Percentiles rank a stretch among this genome's conserved stretches.
phyloP scores from a whole-genome alignment of 2,113 vertebrate genomes.

The Leptobrachium leishanense region DNA sequence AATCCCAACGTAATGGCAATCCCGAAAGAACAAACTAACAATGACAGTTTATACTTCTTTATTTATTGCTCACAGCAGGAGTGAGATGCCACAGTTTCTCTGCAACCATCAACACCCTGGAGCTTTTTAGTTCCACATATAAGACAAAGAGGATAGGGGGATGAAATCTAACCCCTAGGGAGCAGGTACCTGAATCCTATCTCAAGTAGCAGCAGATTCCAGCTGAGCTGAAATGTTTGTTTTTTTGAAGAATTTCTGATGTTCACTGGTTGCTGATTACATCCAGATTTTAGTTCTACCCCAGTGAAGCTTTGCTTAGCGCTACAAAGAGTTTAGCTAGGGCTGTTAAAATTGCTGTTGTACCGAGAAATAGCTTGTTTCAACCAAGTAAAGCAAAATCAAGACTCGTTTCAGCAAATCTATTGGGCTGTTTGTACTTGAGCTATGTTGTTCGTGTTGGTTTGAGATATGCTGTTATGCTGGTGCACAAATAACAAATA shows the following conservation, averaged over 20 bases:
- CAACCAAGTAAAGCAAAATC: constrained; percentile 58
- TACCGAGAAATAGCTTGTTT: constrained; percentile 61
- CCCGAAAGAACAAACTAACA: constrained; percentile 72
- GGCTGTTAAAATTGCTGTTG: constrained; percentile 80
- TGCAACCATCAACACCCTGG: constrained; percentile 86
- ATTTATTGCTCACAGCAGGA: constrained; percentile 96
- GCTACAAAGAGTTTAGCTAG: constrained; percentile 78
- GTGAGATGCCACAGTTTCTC: constrained; percentile 80
- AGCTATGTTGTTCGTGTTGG: too few species aligned
- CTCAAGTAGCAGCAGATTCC: constrained; percentile 86
- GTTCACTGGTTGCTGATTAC: constrained; percentile 93
- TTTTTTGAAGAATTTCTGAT: constrained; percentile 90
- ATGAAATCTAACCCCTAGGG: constrained; percentile 81
- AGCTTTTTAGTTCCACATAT: constrained; percentile 80
- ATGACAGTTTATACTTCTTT: constrained; percentile 75
- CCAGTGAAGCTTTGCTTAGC: constrained; percentile 78
- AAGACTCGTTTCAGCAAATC: constrained; percentile 49
- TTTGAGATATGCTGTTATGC: too few species aligned
- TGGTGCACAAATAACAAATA: too few species aligned
- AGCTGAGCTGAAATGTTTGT: constrained; percentile 91
- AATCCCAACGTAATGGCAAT: constrained; percentile 53
- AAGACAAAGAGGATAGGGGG: constrained; percentile 70
- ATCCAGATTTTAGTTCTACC: constrained; percentile 98
- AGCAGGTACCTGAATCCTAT: constrained; percentile 97
- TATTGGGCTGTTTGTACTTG: too few species aligned